Evolutionary conservation across 2,888 invertebrate genomes (phyloP), one percentile per base, ranked within the genome.

Genomic region (Iphiclides podalirius): DNA sequence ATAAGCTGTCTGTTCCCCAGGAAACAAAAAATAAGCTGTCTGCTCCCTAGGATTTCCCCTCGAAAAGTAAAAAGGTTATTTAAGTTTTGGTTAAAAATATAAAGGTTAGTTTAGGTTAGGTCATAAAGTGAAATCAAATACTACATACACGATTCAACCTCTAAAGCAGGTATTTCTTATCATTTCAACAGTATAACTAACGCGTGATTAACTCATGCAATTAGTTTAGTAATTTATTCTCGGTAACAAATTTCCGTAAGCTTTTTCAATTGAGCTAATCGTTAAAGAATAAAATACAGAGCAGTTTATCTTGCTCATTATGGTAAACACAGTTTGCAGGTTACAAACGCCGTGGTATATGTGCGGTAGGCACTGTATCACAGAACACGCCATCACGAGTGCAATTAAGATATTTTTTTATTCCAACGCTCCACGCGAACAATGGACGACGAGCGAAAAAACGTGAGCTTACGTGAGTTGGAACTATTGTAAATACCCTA

Each of bases 351-450:
- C 59, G 59, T 58, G 67, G 75, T 76, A 80, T 79, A 82, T 78
- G 42, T 71, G 66, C 67, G n/a, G 28, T 70, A 65, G 64, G 26
- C 26, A 26, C 26, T 66, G 67, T 85, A 85, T 81, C 84, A 82
- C 67, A 79, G 72, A 82, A 86, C 85, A 85, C 71, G 79, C 71
- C 70, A 71, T 70, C 60, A 71, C 75, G 61, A 66, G 75, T 64
- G 75, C 76, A 82, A 81, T 85, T 83, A 77, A 76, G 78, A 82
- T 79, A 79, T 81, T 79, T 79, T 79, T 84, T 85, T 82, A 87
- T 84, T 80, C 72, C 66, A 55, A 66, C 63, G 63, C 70, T 74
- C 67, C 87, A 86, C 85, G 86, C 85, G 66, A 85, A 64, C 72
- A 59, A 61, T 60, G 56, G 58, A 55, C 57, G 58, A 63, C 60